Evolutionary conservation across 1,140 invertebrate genomes (phyloP), one percentile per base, ranked within the genome.

Genomic region (Lerema accius): DNA sequence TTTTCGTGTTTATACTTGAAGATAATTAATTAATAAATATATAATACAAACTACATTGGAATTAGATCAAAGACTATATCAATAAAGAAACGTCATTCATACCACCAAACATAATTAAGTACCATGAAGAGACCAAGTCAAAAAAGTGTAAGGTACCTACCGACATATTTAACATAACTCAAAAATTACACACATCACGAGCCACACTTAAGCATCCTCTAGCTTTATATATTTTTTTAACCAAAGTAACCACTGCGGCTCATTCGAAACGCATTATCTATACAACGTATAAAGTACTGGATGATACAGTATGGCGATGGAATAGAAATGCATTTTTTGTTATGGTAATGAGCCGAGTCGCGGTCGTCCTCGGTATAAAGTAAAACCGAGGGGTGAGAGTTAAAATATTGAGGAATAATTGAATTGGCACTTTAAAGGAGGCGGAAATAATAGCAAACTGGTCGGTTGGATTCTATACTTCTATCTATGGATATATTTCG

Each of bases 211-310:
- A 32, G 9, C 7, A 32, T 32, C 28, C 28, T 32, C 28, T 1
- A 32, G 9, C 19, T 1, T n/a, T 32, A 32, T 32, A 32, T 7
- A 4, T 7, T 32, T 32, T 32, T 32, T 32, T 32, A 32, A 4
- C 7, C 28, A 32, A 32, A 32, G 28, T 9, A 32, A 32, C 7
- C 28, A 32, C 58, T 17, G 13, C 37, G 43, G 16, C 43, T 49
- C 45, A 60, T 60, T 49, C 48, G 48, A 60, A 60, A 60, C 32
- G 58, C 58, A 60, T 60, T 60, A 60, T 32, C 28, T 9, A 32
- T 32, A 32, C 3, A 7, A 32, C 28, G 28, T 32, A 32, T 9
- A 23, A 23, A 23, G 19, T 5, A 23, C 19, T 23, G 4, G 28
- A 32, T 32, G 28, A 32, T 32, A 32, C 28, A 4, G 3, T 32